phyloP scores from a whole-genome alignment of 2,113 vertebrate species.

The Ursus arctos region DNA sequence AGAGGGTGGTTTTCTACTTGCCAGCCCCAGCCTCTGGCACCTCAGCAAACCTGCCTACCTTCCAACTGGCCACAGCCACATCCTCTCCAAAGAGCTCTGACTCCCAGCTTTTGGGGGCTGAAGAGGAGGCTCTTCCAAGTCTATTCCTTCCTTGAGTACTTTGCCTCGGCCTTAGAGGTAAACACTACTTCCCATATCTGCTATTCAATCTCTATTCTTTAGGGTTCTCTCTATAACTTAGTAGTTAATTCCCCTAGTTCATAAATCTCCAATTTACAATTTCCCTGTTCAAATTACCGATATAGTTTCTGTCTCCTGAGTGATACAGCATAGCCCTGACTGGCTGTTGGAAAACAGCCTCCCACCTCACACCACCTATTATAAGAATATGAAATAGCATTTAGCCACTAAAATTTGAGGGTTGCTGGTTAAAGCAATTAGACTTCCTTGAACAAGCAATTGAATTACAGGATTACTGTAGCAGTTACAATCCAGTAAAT shows the following conservation, averaged over 20 bases:
- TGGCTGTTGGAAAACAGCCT: not conserved
- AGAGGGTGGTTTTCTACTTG: not conserved
- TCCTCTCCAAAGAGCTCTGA: not conserved
- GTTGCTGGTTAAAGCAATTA: not conserved
- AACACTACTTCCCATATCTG: not conserved
- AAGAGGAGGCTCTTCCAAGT: not conserved
- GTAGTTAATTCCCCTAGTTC: not conserved
- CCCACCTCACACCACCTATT: accelerated
- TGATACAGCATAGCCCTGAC: not conserved
- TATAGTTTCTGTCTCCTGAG: not conserved
- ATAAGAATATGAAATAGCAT: not conserved
- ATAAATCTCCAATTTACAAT: not conserved
- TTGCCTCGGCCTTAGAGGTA: not conserved
- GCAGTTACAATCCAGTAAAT: not conserved
- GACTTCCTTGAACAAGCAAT: not conserved
- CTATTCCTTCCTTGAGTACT: not conserved
- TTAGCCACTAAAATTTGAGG: not conserved
- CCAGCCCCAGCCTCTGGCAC: not conserved
- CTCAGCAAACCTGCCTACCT: not conserved
- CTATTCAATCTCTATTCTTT: not conserved
- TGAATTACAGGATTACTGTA: not conserved
- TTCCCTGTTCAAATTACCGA: not conserved
- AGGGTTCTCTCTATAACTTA: not conserved
- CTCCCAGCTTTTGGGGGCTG: not conserved
- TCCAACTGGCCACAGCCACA: not conserved